Evolutionary conservation across 2,888 invertebrate species (phyloP).

Genomic region (Biston stratarius): DNA sequence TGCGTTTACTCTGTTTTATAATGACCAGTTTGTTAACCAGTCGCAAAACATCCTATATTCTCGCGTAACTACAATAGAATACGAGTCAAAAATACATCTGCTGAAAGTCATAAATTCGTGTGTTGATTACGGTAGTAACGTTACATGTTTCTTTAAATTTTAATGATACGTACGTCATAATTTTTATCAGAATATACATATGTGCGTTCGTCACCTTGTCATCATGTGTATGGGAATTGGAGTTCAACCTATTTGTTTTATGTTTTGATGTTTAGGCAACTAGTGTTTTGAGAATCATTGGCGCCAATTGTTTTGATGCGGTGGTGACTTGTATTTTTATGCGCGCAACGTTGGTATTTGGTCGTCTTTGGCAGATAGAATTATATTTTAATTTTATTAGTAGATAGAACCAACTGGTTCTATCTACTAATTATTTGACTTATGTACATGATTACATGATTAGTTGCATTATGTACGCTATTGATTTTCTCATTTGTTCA

Average conservation of each 20-base stretch:
- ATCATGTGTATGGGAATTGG: constrained; percentile 18
- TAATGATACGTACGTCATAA: constrained; percentile 36
- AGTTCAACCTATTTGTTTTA: constrained; percentile 6
- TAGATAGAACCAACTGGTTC: too few relatives aligned
- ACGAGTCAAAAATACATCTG: not conserved
- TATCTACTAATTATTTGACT: too few relatives aligned
- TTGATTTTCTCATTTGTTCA: too few relatives aligned
- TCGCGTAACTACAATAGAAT: not conserved
- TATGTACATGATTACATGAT: too few relatives aligned
- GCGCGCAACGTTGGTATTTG: not conserved
- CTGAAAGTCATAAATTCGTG: not conserved
- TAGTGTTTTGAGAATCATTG: constrained; percentile 7
- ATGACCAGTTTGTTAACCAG: not conserved
- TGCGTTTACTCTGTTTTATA: constrained; percentile 38
- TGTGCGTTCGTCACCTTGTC: constrained; percentile 12
- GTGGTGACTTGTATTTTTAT: not conserved
- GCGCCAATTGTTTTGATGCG: constrained; percentile 3
- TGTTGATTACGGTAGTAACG: not conserved
- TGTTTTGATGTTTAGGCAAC: constrained; percentile 16
- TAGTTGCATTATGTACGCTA: too few relatives aligned
- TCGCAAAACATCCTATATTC: not conserved
- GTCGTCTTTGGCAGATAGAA: not conserved
- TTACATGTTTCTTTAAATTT: constrained; percentile 1
- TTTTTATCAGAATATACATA: constrained; percentile 34
- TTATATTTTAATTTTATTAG: too few relatives aligned